Evolutionary conservation across 2,113 vertebrate genomes (phyloP), one percentile per base, ranked within the genome.

Genomic region (Xyliphius kryptos): DNA sequence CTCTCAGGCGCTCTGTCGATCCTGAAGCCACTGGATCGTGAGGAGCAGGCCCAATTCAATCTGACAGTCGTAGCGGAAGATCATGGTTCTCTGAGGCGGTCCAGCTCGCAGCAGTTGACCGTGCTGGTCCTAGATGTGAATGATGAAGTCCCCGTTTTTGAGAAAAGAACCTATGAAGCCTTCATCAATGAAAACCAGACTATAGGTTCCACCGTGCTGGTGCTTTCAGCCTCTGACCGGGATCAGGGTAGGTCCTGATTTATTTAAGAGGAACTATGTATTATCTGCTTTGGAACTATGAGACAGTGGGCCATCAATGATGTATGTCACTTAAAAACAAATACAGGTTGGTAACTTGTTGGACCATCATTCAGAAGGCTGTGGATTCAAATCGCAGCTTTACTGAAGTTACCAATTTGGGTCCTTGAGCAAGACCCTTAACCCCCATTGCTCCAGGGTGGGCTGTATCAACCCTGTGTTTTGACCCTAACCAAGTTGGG

Each of bases 121-220:
- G 77, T 91, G 67, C 82, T 82, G 19, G 84, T 92, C 14, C 81
- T 86, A 6, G 91, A 93, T 0, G 76, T 92, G 67, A 93, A 93
- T 0, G 91, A 93, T 0, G 88, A 92, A 69, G 74, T 81, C 0
- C 91, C 91, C 0, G 0, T 62, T 19, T 93, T 93, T 52, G 81
- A 83, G 52, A 79, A 85, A 10, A 76, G 75, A 0, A 77, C 81
- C 15, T 92, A 91, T 2, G 85, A 86, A 16, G 84, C 86, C 0
- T 69, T 73, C 14, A 8, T 92, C 68, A 73, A 80, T 5, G 91
- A 93, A 78, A 92, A 92, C 78, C 71, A 88, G 59, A 80, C 81
- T 0, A 73, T 87, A 0, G 91, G 91, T 55, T 79, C 79, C 9
- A 74, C 80, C 0, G 83, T 93, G 37, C 79, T 92, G 63, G 83